Conservation (phyloP, 2,113 vertebrate genomes). For the Amphilophus citrinellus region DNA sequence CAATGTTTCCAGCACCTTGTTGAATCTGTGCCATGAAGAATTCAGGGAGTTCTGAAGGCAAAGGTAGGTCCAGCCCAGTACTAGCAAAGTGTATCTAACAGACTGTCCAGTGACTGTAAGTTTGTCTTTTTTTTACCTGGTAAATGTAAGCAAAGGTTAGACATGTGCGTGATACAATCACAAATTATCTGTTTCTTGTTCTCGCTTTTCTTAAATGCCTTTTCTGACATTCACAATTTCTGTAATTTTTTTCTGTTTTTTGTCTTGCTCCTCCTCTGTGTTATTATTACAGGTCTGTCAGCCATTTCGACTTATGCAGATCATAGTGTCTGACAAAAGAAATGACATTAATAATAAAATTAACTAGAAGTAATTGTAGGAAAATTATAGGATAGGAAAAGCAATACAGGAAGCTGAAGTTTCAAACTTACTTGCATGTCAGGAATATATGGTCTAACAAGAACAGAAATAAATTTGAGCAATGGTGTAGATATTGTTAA, state of each 20-base stretch:
- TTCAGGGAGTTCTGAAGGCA: too few relatives aligned
- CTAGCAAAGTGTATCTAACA: too few relatives aligned
- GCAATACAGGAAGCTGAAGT: neutral
- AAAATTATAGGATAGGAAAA: neutral
- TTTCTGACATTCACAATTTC: neutral
- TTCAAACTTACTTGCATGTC: too few relatives aligned
- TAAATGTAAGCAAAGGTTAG: conserved; percentile 25
- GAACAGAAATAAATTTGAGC: neutral
- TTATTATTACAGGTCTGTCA: conserved; percentile 27
- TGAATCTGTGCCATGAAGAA: too few relatives aligned
- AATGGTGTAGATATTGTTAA: too few relatives aligned
- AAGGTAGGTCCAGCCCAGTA: too few relatives aligned
- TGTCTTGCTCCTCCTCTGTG: conserved; percentile 11
- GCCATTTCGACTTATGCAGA: conserved; percentile 4
- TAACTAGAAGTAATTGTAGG: neutral
- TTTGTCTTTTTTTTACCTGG: conserved; percentile 22
- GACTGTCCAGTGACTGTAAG: too few relatives aligned
- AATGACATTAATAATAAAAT: conserved; percentile 8
- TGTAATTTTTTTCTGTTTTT: neutral
- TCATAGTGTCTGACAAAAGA: conserved; percentile 7
- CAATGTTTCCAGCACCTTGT: too few relatives aligned
- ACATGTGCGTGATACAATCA: conserved; percentile 20
- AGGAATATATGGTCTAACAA: too few relatives aligned
- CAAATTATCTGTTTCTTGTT: conserved; percentile 25
- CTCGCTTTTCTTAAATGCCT: neutral